Percentiles rank a stretch among this genome's conserved stretches.
Conservation (phyloP, 2,113 vertebrate species). For the Campylomormyrus numenius region DNA sequence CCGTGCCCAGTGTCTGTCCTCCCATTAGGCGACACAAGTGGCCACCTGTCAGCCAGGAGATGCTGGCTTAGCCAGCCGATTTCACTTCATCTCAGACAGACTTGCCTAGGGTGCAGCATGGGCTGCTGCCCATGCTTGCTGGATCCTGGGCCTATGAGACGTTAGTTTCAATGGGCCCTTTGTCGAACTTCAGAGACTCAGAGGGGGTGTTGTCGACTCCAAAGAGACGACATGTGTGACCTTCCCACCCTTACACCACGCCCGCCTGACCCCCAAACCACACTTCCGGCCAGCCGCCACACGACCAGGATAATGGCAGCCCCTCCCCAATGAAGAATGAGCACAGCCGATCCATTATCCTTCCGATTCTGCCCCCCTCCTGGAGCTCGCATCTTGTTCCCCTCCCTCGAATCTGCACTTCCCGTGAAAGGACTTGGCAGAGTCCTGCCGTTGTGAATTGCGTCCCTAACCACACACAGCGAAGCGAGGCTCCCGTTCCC, state of each 20-base stretch:
- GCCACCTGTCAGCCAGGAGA: no score
- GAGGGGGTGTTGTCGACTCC: background rate
- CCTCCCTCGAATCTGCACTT: conserved; percentile 38
- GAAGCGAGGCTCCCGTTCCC: conserved; percentile 25
- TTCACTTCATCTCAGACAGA: background rate
- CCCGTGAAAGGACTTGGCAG: conserved; percentile 31
- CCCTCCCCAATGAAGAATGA: background rate
- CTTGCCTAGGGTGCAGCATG: background rate
- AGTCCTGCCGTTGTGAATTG: conserved; percentile 29
- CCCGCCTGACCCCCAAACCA: background rate
- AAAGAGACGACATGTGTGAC: background rate
- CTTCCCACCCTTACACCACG: background rate
- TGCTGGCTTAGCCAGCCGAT: background rate
- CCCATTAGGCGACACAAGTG: background rate
- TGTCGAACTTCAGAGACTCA: background rate
- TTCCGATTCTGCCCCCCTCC: background rate
- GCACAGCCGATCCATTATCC: background rate
- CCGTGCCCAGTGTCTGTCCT: background rate
- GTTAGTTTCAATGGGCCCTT: background rate
- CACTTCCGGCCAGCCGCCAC: background rate
- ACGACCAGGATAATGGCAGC: background rate
- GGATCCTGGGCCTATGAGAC: background rate
- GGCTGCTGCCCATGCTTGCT: background rate
- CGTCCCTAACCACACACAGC: conserved; percentile 48
- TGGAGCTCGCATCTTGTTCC: conserved; percentile 39